phyloP scores from a whole-genome alignment of 2,888 invertebrate species.

The Eristalinus sepulchralis region DNA sequence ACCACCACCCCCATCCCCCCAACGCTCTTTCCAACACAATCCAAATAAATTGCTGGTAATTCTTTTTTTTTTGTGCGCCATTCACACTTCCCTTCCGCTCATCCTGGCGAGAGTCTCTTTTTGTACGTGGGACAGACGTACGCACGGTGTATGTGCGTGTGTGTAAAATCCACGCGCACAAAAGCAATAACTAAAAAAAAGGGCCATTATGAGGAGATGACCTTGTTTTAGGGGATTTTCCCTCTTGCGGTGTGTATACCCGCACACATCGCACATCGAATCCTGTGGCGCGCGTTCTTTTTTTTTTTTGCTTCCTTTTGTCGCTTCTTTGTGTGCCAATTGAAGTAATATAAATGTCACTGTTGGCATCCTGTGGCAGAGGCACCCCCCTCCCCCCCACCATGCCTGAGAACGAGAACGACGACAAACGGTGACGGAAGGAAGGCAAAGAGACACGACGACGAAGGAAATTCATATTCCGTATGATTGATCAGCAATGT shows the following conservation, averaged over 20 bases:
- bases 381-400: neutral
- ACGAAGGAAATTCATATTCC: slow-evolving; percentile 66
- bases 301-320: neutral
- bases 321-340: slow-evolving; percentile 24
- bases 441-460: slow-evolving; percentile 47
- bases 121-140: slow-evolving; percentile 14
- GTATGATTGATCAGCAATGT: slow-evolving; percentile 67
- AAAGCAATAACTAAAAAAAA: slow-evolving; percentile 28
- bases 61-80: slow-evolving; percentile 31
- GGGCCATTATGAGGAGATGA: slow-evolving; percentile 60
- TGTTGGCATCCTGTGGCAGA: slow-evolving; percentile 42
- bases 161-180: slow-evolving; percentile 3
- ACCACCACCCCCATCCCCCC: slow-evolving; percentile 36
- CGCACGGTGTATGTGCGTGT: neutral
- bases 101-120: slow-evolving; percentile 12
- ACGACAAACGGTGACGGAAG: neutral
- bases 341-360: slow-evolving; percentile 60
- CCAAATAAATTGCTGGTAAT: slow-evolving; percentile 60
- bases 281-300: slow-evolving; percentile 14
- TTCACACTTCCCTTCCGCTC: slow-evolving; percentile 28
- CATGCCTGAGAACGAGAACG: neutral
- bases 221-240: slow-evolving; percentile 57
- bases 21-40: slow-evolving; percentile 57
- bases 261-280: neutral
- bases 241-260: slow-evolving; percentile 17